These are phyloP conservation scores for Sorex araneus DNA, from an alignment of 2,113 vertebrate genomes.

Conservation along the genomic window DNA sequence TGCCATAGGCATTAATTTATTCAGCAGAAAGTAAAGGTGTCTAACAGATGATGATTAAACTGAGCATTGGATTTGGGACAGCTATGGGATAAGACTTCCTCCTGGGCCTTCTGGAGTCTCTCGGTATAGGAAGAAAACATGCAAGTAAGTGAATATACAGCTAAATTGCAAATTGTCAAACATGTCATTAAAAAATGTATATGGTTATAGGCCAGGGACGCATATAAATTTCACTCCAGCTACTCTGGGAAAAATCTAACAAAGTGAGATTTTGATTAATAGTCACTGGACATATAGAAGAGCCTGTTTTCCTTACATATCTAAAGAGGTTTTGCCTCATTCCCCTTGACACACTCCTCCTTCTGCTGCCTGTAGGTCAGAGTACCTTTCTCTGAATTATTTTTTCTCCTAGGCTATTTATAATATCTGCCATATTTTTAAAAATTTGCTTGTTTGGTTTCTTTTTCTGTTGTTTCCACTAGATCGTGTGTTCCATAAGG, in stretches of 20 bases:
- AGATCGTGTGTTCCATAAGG: neutral
- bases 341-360: neutral
- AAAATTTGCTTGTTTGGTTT: neutral
- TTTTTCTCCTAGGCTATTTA: neutral
- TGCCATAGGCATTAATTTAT: neutral
- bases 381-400: neutral
- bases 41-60: neutral
- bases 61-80: neutral
- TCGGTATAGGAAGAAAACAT: neutral
- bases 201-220: neutral
- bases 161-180: neutral
- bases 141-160: neutral
- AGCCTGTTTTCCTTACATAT: neutral
- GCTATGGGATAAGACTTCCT: neutral
- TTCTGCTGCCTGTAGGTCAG: neutral
- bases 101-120: neutral
- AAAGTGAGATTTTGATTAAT: constrained; percentile 10
- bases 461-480: neutral
- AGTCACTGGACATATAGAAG: neutral
- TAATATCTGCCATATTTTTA: constrained; percentile 1
- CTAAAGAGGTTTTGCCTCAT: neutral
- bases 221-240: neutral
- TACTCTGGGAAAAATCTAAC: neutral
- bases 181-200: neutral
- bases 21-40: neutral